Evolutionary conservation across 1,140 invertebrate species (phyloP), one percentile per base, ranked within the genome.

Genomic region (Magallana ariakensis): DNA sequence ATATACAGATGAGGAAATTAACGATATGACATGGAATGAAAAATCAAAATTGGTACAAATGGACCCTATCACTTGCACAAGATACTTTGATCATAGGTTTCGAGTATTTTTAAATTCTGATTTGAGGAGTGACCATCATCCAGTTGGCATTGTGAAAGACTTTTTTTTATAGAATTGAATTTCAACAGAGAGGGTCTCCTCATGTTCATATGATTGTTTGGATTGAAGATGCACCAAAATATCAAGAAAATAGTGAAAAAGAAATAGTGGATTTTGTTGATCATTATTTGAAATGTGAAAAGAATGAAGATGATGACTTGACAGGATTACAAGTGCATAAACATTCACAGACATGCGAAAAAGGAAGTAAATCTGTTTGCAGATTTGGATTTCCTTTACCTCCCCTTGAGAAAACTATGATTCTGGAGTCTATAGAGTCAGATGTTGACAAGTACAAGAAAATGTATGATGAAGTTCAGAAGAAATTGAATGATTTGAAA

Each of bases 181-280:
- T 88, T 85, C 83, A 88, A 87, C 80, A 87, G 46, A 83, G 86
- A 83, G 86, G 86, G 11, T 90, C 33, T 46, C 33, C 33, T 46
- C 33, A 46, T 46, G 33, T 46, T 46, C 33, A 46, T 46, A 46
- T 46, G 33, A 46, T 46, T 46, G 33, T 46, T 46, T 46, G 33
- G 33, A 46, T 46, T 46, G 33, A 46, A 46, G 33, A 46, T 46
- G 33, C 33, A 46, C 33, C 33, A 46, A 46, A 46, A 46, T 46
- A 46, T 5, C 33, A 46, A 46, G 33, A 46, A 46, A 46, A 46
- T 46, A 46, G 33, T 46, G 33, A 46, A 46, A 46, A 46, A 46
- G 33, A 46, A 5, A 46, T 46, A 5, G 33, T 46, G 33, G 3
- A 46, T 46, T 46, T 46, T 46, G 33, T 46, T 46, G 33, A 46